Evolutionary conservation across 2,888 invertebrate genomes (phyloP), one percentile per base, ranked within the genome.

Genomic region (Chirona hameri): DNA sequence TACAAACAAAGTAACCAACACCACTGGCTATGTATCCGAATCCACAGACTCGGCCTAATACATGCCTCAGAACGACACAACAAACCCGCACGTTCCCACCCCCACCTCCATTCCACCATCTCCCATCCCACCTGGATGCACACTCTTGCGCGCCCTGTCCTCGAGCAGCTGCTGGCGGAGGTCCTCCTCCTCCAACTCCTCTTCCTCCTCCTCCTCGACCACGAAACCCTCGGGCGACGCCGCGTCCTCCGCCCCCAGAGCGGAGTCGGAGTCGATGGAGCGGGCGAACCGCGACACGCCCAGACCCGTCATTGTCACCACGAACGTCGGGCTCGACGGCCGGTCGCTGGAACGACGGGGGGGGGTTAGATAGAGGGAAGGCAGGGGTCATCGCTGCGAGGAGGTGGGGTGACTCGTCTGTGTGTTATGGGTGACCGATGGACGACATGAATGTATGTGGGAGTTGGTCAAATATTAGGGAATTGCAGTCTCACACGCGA

Each of bases 111-210:
- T 1, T 2, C 72, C 9, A 24, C 29, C 0, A 10, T 7, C 65
- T 7, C 31, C 21, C 9, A 27, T 76, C 48, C 15, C 29, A 52
- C 52, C n/a, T 7, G 48, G 52, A n/a, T 79, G 46, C 27, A 18
- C 27, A 4, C 15, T 15, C 52, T 29, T 52, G 80, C 52, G 52
- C 5, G 80, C 80, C 29, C 27, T 29, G n/a, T 80, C 80, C 21
- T 80, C 80, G 52, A 52, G n/a, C 80, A 80, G 27, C 80, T 48
- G 48, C 27, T 52, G 52, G 15, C 52, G 80, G 1, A 52, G 80
- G 48, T 80, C 80, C 4, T 12, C 80, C 29, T 80, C 80, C 15
- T 29, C 80, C 46, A 76, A 46, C 9, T 80, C 80, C 27, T 52
- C 52, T 24, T 80, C 80, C 21, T 80, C 80, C 27, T 52, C 52